Evolutionary conservation across 2,888 invertebrate species (phyloP).

Genomic region (Cantharis flavilabris): DNA sequence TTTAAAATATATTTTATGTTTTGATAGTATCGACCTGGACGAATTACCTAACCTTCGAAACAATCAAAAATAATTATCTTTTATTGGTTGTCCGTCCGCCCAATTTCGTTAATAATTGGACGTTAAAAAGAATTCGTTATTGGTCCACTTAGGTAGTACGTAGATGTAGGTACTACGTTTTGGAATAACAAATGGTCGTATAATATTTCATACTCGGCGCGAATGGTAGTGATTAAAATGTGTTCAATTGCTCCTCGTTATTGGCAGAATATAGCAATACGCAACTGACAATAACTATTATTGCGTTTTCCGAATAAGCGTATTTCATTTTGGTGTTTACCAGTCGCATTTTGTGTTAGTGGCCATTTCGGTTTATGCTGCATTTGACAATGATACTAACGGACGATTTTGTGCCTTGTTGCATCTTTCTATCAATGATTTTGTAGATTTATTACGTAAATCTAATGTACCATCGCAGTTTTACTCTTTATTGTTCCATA

Average conservation of each 20-base stretch:
- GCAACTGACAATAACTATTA: slow-evolving; percentile 26
- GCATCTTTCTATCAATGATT: neutral
- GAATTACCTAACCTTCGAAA: neutral
- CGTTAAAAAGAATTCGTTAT: neutral
- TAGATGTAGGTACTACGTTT: neutral
- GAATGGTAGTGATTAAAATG: slow-evolving; percentile 40
- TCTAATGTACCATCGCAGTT: neutral
- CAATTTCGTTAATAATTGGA: neutral
- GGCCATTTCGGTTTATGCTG: slow-evolving; percentile 24
- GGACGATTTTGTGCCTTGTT: slow-evolving; percentile 14
- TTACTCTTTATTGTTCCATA: neutral
- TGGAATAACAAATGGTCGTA: neutral
- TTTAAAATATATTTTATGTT: neutral
- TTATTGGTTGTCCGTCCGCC: neutral
- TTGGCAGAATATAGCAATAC: slow-evolving; percentile 26
- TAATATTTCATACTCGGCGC: slow-evolving; percentile 17
- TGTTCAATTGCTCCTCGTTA: slow-evolving; percentile 37
- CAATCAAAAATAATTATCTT: neutral
- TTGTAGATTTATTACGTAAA: neutral
- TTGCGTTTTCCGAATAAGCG: slow-evolving; percentile 28
- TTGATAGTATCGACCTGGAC: neutral
- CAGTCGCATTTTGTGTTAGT: slow-evolving; percentile 14
- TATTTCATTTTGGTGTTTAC: slow-evolving; percentile 27
- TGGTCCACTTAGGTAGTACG: neutral
- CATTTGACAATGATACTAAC: slow-evolving; percentile 14